A percentile compares a stretch with the other conserved stretches of the same genome.
phyloP scores from a whole-genome alignment of 2,113 vertebrate genomes.

The Benitochromis conjunctus region DNA sequence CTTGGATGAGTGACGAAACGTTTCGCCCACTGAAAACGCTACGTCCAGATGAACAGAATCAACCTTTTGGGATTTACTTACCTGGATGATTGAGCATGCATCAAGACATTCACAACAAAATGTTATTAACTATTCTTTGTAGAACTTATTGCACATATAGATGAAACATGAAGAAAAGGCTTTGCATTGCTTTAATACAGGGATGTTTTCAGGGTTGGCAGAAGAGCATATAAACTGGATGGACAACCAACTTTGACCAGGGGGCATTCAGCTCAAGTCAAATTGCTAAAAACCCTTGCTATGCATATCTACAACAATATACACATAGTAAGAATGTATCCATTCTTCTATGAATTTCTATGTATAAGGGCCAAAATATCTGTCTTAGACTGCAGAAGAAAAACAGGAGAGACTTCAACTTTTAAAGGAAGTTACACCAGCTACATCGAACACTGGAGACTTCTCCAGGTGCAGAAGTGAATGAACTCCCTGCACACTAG shows the following conservation, averaged over 20 bases:
- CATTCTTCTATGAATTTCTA: not conserved
- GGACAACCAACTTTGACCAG: not conserved
- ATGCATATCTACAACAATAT: not conserved
- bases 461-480: not conserved
- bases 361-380: not conserved
- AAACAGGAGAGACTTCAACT: not conserved
- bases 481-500: not conserved
- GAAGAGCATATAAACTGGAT: not conserved
- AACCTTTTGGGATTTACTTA: not conserved
- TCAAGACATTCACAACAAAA: not conserved
- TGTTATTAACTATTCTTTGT: not conserved
- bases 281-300: not conserved
- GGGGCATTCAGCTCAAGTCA: not conserved
- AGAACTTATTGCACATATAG: not conserved
- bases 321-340: not conserved
- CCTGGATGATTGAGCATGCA: not conserved
- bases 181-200: not conserved
- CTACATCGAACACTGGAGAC: too few species aligned
- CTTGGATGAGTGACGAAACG: too few species aligned
- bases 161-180: not conserved
- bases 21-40: not conserved
- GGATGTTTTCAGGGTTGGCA: not conserved
- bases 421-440: too few species aligned
- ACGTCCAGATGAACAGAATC: not conserved
- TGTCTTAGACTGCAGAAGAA: not conserved